Evolutionary conservation across 2,888 invertebrate genomes (phyloP).

Genomic region (Mythimna pallens): DNA sequence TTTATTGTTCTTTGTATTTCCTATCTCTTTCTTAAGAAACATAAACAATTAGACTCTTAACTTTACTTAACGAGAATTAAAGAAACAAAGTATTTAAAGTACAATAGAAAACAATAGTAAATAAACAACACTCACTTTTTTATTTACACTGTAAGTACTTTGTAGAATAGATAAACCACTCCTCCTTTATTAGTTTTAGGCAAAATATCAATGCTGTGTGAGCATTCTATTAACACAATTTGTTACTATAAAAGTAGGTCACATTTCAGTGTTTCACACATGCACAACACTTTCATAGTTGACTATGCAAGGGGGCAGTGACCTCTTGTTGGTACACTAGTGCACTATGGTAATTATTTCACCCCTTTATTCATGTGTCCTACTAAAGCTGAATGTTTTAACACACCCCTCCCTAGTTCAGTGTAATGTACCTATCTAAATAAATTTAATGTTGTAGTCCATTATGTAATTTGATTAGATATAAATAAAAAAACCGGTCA

Average conservation of each 20-base stretch:
- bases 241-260: conserved; percentile 44
- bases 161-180: conserved; percentile 36
- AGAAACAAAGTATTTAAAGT: conserved; percentile 16
- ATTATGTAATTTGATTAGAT: not conserved
- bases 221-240: conserved; percentile 55
- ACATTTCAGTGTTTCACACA: conserved; percentile 55
- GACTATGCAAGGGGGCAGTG: conserved; percentile 33
- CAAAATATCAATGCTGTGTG: conserved; percentile 37
- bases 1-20: not conserved
- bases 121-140: conserved; percentile 14
- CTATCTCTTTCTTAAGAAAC: not conserved
- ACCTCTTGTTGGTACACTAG: conserved; percentile 43
- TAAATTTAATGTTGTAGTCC: not conserved
- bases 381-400: conserved; percentile 16
- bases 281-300: conserved; percentile 52
- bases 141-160: conserved; percentile 13
- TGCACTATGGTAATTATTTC: conserved; percentile 35
- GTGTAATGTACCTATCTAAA: not conserved
- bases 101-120: conserved; percentile 34
- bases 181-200: conserved; percentile 25
- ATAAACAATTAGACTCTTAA: not conserved
- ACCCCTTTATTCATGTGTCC: conserved; percentile 41
- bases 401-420: not conserved
- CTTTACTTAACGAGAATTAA: not conserved
- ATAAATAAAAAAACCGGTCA: no score